Base-by-base conservation (phyloP, 64 coral and sea anemone genomes). In the Exaiptasia diaphana region DNA sequence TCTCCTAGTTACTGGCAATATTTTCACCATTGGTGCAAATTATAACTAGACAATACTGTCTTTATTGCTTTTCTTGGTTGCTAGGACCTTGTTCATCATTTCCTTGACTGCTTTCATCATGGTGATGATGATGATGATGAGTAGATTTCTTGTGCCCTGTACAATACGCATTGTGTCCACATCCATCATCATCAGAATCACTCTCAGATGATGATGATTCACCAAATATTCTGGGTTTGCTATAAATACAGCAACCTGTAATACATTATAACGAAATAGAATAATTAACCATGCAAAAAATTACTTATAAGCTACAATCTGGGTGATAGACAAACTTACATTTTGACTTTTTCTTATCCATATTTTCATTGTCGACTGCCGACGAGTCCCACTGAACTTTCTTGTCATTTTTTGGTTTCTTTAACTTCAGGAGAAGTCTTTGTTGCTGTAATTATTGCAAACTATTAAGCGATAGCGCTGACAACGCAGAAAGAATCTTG, bases 321-420 rank as follows among this genome's bases (percentile, higher is more conserved):
- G n/a, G n/a, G n/a, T n/a, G n/a, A n/a, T n/a, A n/a, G n/a, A n/a
- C n/a, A n/a, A n/a, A n/a, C 90, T 89, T 80, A 99, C 95, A 99
- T 92, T 99, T 99, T 76, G 95, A 99, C 35, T 45, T 79, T 82
- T 99, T 99, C 68, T 99, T 99, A 21, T 84, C 95, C 95, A 99
- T 93, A 63, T 88, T 86, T 23, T 99, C 95, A 38, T 99, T 99
- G 61, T 99, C 95, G 1, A 99, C 95, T 50, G 95, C 56, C 56
- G 56, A 79, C 15, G 79, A 74, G 18, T 93, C 86, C 95, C 95
- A 99, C 23, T 99, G 95, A 6, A 99, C 95, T 64, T 99, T 99
- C 50, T 93, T 99, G 3, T 99, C 67, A 61, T 68, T 63, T 33
- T 85, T 93, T 4, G 90, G 85, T 69, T 99, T 99, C 67, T 91